Evolutionary conservation across 2,888 invertebrate species (phyloP).

Genomic region (Trisateles emortualis): DNA sequence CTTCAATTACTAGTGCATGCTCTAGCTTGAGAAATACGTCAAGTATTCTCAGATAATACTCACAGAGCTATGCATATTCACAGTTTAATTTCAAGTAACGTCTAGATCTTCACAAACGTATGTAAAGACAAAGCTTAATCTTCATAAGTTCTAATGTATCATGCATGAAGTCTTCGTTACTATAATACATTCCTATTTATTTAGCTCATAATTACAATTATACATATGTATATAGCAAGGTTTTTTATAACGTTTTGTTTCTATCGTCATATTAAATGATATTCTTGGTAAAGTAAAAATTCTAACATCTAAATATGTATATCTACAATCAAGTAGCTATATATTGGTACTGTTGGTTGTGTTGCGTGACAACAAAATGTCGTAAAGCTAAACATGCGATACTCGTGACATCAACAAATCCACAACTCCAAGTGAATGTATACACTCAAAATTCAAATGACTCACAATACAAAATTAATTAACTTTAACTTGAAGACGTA

Average conservation of each 20-base stretch:
- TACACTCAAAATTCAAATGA: constrained; percentile 23
- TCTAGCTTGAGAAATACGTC: neutral
- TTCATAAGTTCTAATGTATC: neutral
- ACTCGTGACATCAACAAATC: constrained; percentile 24
- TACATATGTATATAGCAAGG: neutral
- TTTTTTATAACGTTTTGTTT: neutral
- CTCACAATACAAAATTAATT: constrained; percentile 28
- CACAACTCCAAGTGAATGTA: constrained; percentile 18
- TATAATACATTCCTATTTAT: neutral
- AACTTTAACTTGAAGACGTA: constrained; percentile 15
- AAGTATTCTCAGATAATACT: neutral
- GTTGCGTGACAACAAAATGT: constrained; percentile 24
- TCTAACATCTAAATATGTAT: constrained; percentile 3
- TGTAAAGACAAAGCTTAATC: neutral
- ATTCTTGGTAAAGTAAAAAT: neutral
- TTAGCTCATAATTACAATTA: neutral
- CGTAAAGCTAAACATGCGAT: constrained; percentile 14
- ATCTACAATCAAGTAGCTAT: too few species aligned
- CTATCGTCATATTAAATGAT: neutral
- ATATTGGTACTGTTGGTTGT: neutral
- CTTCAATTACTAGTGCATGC: neutral
- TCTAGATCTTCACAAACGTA: constrained; percentile 2
- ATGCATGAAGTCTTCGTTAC: neutral
- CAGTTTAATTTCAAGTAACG: neutral
- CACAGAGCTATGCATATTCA: neutral